Percentiles rank a stretch among this genome's conserved stretches.
Conservation (phyloP, 1,140 invertebrate species). For the Neuroterus valhalla region DNA sequence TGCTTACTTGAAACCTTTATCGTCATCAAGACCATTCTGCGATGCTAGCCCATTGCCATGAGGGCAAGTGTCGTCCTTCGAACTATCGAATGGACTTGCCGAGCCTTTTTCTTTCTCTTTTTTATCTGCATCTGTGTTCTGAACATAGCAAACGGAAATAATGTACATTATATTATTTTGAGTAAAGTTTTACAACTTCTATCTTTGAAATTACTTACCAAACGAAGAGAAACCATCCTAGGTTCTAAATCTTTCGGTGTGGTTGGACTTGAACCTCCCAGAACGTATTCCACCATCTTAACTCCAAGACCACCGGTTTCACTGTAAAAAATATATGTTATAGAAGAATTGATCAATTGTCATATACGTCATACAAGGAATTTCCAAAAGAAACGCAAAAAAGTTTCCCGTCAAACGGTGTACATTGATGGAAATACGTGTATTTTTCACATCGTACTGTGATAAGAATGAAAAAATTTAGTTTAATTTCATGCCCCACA, state of each 20-base stretch:
- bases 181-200: background rate
- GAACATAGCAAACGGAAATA: constrained; percentile 50
- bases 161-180: background rate
- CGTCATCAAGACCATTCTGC: constrained; percentile 85
- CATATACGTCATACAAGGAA: background rate
- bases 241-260: constrained; percentile 81
- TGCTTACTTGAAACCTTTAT: constrained; percentile 94
- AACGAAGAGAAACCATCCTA: constrained; percentile 83
- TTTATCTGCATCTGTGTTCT: constrained; percentile 73
- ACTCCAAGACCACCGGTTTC: constrained; percentile 91
- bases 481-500: accelerated
- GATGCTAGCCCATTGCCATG: constrained; percentile 89
- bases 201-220: constrained; percentile 72
- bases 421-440: too few relatives aligned
- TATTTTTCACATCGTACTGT: too few relatives aligned
- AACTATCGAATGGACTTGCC: constrained; percentile 71
- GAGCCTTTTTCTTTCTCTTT: constrained; percentile 75
- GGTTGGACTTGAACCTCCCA: constrained; percentile 90
- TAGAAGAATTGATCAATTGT: constrained; percentile 7
- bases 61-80: constrained; percentile 81
- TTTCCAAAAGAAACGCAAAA: too few relatives aligned
- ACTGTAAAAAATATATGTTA: constrained; percentile 53
- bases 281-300: constrained; percentile 99
- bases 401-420: too few relatives aligned
- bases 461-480: too few relatives aligned